Evolutionary conservation across 35 echinoderm and acorn worm genomes (phyloP).

Genomic region (Holothuria glaberrima): DNA sequence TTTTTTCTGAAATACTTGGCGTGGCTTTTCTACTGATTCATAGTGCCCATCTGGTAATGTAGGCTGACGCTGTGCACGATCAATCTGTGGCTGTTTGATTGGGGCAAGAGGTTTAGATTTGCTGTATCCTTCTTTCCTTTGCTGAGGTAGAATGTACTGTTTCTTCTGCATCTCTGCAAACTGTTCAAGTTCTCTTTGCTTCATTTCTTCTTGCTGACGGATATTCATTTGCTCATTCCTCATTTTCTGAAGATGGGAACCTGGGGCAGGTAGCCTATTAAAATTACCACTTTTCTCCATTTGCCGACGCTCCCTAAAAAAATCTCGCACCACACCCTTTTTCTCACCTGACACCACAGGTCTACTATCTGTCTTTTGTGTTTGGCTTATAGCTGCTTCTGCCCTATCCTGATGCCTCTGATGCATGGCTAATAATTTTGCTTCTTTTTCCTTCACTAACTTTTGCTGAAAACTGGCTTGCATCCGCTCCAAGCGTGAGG

Average conservation of each 20-base stretch:
- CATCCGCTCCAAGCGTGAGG: slow-evolving; percentile 73
- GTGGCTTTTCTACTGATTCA: slow-evolving; percentile 20
- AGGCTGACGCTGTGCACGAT: slow-evolving; percentile 2
- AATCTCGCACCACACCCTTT: slow-evolving; percentile 87
- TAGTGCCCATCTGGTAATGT: slow-evolving; percentile 53
- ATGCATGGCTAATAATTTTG: slow-evolving; percentile 81
- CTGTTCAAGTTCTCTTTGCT: slow-evolving; percentile 48
- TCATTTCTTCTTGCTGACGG: slow-evolving; percentile 41
- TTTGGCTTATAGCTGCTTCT: not conserved
- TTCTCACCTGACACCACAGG: not conserved
- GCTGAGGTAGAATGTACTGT: slow-evolving; percentile 9
- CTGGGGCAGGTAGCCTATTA: slow-evolving; percentile 43
- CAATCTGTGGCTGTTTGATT: slow-evolving; percentile 45
- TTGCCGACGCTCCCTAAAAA: slow-evolving; percentile 70
- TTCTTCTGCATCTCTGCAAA: slow-evolving; percentile 42
- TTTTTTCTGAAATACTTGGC: not conserved
- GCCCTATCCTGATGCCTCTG: slow-evolving; percentile 72
- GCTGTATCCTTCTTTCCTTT: slow-evolving; percentile 1
- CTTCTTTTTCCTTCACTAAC: slow-evolving; percentile 84
- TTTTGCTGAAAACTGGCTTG: slow-evolving; percentile 73
- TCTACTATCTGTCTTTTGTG: not conserved
- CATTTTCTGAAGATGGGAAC: slow-evolving; percentile 71
- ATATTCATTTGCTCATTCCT: slow-evolving; percentile 18
- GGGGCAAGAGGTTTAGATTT: slow-evolving; percentile 78
- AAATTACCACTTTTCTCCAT: slow-evolving; percentile 64